Evolutionary conservation across 1,140 invertebrate species (phyloP), one percentile per base, ranked within the genome.

Genomic region (Pseudomyrmex pallidus): DNA sequence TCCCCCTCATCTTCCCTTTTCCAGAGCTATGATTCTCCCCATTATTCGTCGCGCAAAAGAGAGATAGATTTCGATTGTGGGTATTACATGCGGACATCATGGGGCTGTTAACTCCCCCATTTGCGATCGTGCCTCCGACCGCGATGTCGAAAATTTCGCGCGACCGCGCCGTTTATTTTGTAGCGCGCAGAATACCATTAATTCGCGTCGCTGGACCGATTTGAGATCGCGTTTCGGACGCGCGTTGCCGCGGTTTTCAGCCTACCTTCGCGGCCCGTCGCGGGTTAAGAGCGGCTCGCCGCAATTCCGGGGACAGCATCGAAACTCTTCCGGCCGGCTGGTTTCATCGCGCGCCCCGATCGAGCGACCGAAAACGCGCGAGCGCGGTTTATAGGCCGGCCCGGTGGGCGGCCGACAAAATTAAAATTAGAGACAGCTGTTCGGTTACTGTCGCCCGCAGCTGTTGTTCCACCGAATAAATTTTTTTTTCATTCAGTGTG

Each of bases 271-370:
- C 74, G 74, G 63, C 73, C 25, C 74, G 57, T 67, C 35, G 22
- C 61, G 73, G 73, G 82, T 78, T 83, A 83, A 83, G 82, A 83
- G 74, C 82, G 82, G 73, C 74, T 83, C 20, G 61, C 82, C 82
- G 82, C 82, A 77, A 83, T 83, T 78, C 82, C 82, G 63, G 52
- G 74, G 62, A 52, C 73, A 78, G 82, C 82, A 83, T 83, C 74
- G 82, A 83, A 83, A 61, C 63, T 66, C 74, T 83, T 83, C 74
- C 82, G 82, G 63, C 74, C 57, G 68, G 74, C 63, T 77, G 64
- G 54, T 84, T 74, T 84, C 68, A 83, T 85, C 67, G 72, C 62
- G 57, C 85, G 82, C 72, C 72, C 61, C 73, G 70, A 52, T 56
- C 44, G 74, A n/a, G 35, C 74, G 62, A 5, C 7, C 5, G 35